Evolutionary conservation across 1,140 invertebrate species (phyloP), one percentile per base, ranked within the genome.

Genomic region (Philopotamus ludificatus): DNA sequence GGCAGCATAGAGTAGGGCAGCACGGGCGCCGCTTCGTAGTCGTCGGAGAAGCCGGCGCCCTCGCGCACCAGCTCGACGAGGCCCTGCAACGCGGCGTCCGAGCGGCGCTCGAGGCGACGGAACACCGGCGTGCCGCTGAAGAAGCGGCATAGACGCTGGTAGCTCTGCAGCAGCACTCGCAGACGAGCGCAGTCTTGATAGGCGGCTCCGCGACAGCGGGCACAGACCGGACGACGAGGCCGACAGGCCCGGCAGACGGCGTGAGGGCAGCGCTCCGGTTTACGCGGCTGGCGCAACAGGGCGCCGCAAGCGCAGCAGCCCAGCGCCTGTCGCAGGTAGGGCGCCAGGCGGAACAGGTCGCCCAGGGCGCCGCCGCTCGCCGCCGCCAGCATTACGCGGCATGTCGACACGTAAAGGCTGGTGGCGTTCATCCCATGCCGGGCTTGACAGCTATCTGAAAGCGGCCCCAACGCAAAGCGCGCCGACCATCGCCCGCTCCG

Each of bases 161-260:
- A 96, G 79, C 92, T 93, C 72, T 92, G 88, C 53, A 95, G 74
- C 18, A 94, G 78, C 72, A 92, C 88, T 55, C 89, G 81, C 71
- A 95, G 78, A 65, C 90, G 86, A 63, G 87, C 87, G 78, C 95
- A 94, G 76, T 94, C 92, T 18, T 85, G 1, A 16, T 47, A 47
- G 95, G 15, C 95, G 79, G 93, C 88, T 79, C 95, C 93, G 76
- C 92, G 89, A 80, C 93, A 95, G 60, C 86, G 85, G n/a, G 86
- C 87, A 71, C 86, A 86, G 2, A 83, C 84, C n/a, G 92, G 90
- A 16, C 22, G 2, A 77, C 75, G 9, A 16, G 8, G 10, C 22
- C 49, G 49, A 22, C 49, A 53, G 10, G 9, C 22, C n/a, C 82
- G 79, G 71, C 93, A 96, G 15, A 95, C 89, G 79, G 93, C 88